A percentile compares a stretch with the other conserved stretches of the same genome.
These are phyloP conservation scores for Marmota monax DNA, from an alignment of 2,113 vertebrate species.

Conservation along the genomic window DNA sequence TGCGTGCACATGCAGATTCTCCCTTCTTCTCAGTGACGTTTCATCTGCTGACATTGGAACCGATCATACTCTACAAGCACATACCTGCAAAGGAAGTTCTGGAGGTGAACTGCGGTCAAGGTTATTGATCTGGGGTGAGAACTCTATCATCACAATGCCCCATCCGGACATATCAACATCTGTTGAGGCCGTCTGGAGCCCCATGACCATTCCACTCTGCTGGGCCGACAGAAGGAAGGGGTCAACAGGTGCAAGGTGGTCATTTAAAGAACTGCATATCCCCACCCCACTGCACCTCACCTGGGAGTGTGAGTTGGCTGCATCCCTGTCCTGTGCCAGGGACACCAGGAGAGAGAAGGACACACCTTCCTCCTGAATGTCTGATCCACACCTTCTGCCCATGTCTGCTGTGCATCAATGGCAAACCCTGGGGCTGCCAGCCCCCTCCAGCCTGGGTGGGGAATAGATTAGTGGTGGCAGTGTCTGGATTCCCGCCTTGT, in stretches of 20 bases:
- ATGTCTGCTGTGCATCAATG: too few relatives aligned
- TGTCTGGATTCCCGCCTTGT: too few relatives aligned
- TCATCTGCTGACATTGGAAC: too few relatives aligned
- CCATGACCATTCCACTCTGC: rapidly evolving
- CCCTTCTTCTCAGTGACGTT: not conserved
- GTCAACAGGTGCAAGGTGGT: not conserved
- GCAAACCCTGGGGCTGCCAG: not conserved
- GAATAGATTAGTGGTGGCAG: not conserved
- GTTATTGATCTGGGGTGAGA: not conserved
- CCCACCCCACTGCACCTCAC: not conserved
- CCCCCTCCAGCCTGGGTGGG: not conserved
- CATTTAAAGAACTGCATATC: not conserved
- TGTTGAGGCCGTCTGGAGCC: rapidly evolving
- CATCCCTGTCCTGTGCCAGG: not conserved
- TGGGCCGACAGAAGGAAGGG: not conserved
- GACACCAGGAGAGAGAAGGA: not conserved
- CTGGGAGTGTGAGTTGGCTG: not conserved
- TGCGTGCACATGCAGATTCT: rapidly evolving
- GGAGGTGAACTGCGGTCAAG: not conserved
- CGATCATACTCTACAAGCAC: too few relatives aligned
- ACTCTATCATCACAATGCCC: not conserved
- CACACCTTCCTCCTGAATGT: not conserved
- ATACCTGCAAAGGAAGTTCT: not conserved
- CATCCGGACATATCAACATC: rapidly evolving
- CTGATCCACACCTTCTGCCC: too few relatives aligned